Percentiles rank a stretch among this genome's conserved stretches.
Evolutionary conservation across 2,113 vertebrate species (phyloP).

Genomic region (Mugil cephalus): DNA sequence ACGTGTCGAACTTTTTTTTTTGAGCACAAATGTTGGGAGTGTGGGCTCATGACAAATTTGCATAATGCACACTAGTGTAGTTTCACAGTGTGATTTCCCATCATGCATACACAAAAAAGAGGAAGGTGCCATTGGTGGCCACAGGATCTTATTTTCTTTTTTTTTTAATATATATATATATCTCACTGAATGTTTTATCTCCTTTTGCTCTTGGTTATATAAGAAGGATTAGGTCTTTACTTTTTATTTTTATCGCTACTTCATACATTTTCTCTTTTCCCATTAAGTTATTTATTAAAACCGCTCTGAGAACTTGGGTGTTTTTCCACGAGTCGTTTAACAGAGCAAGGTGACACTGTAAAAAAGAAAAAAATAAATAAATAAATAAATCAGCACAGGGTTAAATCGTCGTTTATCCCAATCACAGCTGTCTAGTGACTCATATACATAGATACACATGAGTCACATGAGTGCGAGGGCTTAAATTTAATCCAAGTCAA

Average conservation of each 20-base stretch:
- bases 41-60: conserved; percentile 36
- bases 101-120: conserved; percentile 54
- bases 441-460: too few relatives aligned
- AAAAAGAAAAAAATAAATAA: too few relatives aligned
- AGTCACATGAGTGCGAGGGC: neutral
- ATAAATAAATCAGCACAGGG: neutral
- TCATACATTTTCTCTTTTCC: too few relatives aligned
- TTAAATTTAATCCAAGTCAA: neutral
- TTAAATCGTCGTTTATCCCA: neutral
- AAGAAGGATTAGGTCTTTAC: too few relatives aligned
- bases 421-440: neutral
- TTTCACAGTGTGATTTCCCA: conserved; percentile 52
- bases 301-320: too few relatives aligned
- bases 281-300: too few relatives aligned
- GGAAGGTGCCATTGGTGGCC: conserved; percentile 20
- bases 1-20: conserved; percentile 22
- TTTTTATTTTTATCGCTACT: too few relatives aligned
- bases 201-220: neutral
- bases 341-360: neutral
- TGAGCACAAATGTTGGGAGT: conserved; percentile 2
- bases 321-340: neutral
- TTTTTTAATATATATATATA: too few relatives aligned
- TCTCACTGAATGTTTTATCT: too few relatives aligned
- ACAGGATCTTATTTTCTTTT: neutral
- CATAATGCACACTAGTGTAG: conserved; percentile 30